phyloP scores from a whole-genome alignment of 2,797 vertebrate species.

The Epinephelus malabaricus region DNA sequence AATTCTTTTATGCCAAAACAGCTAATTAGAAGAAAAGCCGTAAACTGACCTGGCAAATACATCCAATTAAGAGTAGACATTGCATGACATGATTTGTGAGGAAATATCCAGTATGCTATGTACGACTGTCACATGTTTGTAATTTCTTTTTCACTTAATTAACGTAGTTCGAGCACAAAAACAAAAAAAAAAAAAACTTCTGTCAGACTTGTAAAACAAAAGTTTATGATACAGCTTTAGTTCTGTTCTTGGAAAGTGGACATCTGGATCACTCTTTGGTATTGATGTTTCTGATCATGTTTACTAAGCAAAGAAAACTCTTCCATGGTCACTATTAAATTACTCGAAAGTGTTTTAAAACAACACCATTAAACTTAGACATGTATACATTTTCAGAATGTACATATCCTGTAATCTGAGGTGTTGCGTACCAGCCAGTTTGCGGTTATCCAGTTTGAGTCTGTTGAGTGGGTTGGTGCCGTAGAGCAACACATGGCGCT shows the following conservation, averaged over 20 bases:
- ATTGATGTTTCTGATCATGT: neutral
- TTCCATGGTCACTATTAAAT: neutral
- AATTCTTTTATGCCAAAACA: neutral
- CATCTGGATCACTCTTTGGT: conserved; percentile 5
- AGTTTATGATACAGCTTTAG: neutral
- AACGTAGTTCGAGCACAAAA: neutral
- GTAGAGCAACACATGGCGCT: conserved; percentile 94
- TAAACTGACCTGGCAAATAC: neutral
- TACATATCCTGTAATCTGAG: neutral
- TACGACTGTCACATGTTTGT: conserved; percentile 1
- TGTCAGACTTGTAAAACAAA: neutral
- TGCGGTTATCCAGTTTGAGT: conserved; percentile 97
- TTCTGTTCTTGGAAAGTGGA: neutral
- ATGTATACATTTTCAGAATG: neutral
- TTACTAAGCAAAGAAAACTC: neutral
- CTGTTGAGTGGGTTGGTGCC: conserved; percentile 97
- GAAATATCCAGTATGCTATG: neutral
- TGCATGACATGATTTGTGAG: neutral
- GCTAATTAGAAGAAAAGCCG: conserved; percentile 4
- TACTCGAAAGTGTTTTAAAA: neutral
- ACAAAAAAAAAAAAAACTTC: neutral
- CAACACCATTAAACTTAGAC: neutral
- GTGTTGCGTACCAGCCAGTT: conserved; percentile 89
- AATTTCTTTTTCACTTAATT: conserved; percentile 9
- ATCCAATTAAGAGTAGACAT: neutral